These are phyloP conservation scores for Drosophila nebulosa DNA, from an alignment of 1,140 invertebrate genomes.

Conservation along the genomic window DNA sequence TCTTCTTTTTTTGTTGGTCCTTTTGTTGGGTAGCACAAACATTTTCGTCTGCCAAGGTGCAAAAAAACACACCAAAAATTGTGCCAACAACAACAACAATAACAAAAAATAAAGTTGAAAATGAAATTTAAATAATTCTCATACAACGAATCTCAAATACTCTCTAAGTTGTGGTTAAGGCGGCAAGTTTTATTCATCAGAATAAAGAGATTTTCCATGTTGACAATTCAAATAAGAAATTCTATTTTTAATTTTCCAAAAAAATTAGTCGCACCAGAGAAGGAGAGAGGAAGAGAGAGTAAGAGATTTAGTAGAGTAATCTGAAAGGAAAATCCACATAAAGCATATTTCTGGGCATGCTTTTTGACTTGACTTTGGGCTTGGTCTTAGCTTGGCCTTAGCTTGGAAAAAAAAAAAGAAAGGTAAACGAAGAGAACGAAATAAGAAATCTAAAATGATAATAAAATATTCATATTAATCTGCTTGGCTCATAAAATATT, in stretches of 20 bases:
- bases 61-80: conserved; percentile 38
- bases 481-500: conserved; percentile 78
- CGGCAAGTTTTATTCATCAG: too few relatives aligned
- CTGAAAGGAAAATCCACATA: conserved; percentile 62
- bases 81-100: conserved; percentile 41
- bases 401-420: neutral
- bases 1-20: conserved; percentile 30
- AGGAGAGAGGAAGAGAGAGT: too few relatives aligned
- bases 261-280: too few relatives aligned
- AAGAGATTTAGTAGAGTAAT: too few relatives aligned
- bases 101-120: conserved; percentile 23
- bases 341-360: conserved; percentile 72
- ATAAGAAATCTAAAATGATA: conserved; percentile 76
- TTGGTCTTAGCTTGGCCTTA: conserved; percentile 22
- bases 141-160: conserved; percentile 34
- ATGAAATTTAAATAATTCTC: neutral
- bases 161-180: conserved; percentile 1
- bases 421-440: conserved; percentile 21
- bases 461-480: conserved; percentile 81
- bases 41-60: conserved; percentile 64
- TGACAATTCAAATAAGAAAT: too few relatives aligned
- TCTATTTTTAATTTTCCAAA: too few relatives aligned
- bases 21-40: conserved; percentile 46
- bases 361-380: conserved; percentile 55
- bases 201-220: too few relatives aligned